Percentiles rank a stretch among this genome's conserved stretches.
These are phyloP conservation scores for Triplophysa dalaica DNA, from an alignment of 2,113 vertebrate genomes.

Conservation along the genomic window DNA sequence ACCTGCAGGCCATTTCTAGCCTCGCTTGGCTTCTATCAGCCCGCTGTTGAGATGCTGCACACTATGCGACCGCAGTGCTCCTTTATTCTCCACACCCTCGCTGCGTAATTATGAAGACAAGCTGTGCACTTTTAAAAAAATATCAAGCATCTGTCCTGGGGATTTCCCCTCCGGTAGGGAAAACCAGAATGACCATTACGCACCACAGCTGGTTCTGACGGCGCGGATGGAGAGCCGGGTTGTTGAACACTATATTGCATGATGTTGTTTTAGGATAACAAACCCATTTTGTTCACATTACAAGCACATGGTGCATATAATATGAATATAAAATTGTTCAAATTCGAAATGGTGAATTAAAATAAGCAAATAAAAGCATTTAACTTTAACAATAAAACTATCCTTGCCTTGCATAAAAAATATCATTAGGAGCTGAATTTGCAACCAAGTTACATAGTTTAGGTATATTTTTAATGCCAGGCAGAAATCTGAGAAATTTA, in stretches of 20 bases:
- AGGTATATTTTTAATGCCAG: too few species aligned
- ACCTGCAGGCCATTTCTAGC: constrained; percentile 49
- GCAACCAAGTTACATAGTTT: too few species aligned
- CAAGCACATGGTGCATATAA: too few species aligned
- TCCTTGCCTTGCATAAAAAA: too few species aligned
- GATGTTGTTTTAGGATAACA: too few species aligned
- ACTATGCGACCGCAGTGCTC: not conserved
- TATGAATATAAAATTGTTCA: too few species aligned
- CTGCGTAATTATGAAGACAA: constrained; percentile 42
- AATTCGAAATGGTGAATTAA: too few species aligned
- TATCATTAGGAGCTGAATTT: too few species aligned
- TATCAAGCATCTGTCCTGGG: constrained; percentile 46
- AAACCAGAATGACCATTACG: constrained; percentile 9
- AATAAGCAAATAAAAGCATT: too few species aligned
- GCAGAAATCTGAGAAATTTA: too few species aligned
- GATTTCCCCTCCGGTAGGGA: not conserved
- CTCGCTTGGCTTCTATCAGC: constrained; percentile 45
- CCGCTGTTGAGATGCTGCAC: not conserved
- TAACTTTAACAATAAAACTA: too few species aligned
- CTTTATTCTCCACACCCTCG: constrained; percentile 4
- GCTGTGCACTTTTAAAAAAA: constrained; percentile 43
- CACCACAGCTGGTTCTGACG: not conserved
- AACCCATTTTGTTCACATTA: too few species aligned
- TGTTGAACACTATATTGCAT: not conserved
- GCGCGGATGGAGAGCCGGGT: not conserved